phyloP scores from a whole-genome alignment of 2,888 invertebrate genomes.

The Erpobdella octoculata region DNA sequence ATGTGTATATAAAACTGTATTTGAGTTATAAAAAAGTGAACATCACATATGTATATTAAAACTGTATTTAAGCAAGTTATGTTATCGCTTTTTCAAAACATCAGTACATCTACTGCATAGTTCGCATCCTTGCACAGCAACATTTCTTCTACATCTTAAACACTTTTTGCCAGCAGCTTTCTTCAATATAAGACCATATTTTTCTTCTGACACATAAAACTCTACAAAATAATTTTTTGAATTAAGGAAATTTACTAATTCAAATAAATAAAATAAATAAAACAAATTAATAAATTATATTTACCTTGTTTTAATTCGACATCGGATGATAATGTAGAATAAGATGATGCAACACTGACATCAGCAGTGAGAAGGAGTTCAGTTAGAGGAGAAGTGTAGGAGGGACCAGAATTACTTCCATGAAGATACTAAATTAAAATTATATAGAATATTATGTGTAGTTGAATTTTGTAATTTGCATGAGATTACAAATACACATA shows the following conservation, averaged over 20 bases:
- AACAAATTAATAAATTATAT: not conserved
- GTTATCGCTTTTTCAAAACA: not conserved
- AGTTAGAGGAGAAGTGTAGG: slow-evolving; percentile 9
- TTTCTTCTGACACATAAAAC: not conserved
- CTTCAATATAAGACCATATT: not conserved
- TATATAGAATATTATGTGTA: not conserved
- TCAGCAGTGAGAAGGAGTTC: not conserved
- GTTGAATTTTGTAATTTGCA: not conserved
- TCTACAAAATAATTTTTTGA: not conserved
- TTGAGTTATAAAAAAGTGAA: no score
- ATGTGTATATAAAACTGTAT: no score
- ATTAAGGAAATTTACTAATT: not conserved
- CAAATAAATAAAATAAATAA: not conserved
- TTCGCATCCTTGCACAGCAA: not conserved
- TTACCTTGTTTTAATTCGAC: not conserved
- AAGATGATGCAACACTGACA: not conserved
- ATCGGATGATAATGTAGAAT: not conserved
- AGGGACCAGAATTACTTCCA: not conserved
- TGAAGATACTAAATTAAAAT: slow-evolving; percentile 9
- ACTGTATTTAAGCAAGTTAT: no score
- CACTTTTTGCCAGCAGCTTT: not conserved
- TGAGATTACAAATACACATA: not conserved
- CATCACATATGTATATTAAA: no score
- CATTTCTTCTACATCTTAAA: slow-evolving; percentile 1
- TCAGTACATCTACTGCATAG: not conserved